phyloP scores from a whole-genome alignment of 2,797 vertebrate species.

The Sebastes hubbsi region DNA sequence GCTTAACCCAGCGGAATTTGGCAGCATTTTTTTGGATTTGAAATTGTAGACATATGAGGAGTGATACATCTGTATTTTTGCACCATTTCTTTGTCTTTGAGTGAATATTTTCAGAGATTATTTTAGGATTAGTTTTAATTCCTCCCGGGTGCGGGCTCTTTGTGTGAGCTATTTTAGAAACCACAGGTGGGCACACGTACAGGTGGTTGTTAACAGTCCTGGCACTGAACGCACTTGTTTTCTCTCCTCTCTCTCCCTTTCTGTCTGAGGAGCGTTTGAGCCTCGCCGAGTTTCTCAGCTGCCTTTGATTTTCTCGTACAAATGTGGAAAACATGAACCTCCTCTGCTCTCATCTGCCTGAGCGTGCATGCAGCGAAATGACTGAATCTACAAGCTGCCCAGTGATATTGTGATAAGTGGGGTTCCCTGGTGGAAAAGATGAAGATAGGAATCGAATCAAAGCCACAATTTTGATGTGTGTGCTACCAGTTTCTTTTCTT shows the following conservation, averaged over 20 bases:
- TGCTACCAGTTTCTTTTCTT: background rate
- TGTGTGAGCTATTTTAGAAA: slow-evolving; percentile 35
- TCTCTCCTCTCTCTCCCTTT: slow-evolving; percentile 16
- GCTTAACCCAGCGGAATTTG: background rate
- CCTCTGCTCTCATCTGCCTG: slow-evolving; percentile 43
- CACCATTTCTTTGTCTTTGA: background rate
- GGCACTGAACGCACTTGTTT: slow-evolving; percentile 43
- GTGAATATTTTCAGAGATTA: slow-evolving; percentile 16
- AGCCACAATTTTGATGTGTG: slow-evolving; percentile 26
- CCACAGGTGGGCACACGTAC: slow-evolving; percentile 55
- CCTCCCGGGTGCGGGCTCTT: slow-evolving; percentile 2
- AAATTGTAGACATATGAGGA: background rate
- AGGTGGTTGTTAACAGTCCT: slow-evolving; percentile 66
- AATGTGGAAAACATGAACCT: slow-evolving; percentile 51
- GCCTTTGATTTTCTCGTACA: slow-evolving; percentile 59
- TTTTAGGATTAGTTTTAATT: slow-evolving; percentile 43
- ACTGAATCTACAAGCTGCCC: slow-evolving; percentile 35
- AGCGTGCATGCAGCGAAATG: slow-evolving; percentile 5
- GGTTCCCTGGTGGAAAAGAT: slow-evolving; percentile 32
- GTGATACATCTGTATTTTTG: background rate
- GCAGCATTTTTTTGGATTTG: background rate
- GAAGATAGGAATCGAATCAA: slow-evolving; percentile 47
- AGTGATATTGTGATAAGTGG: slow-evolving; percentile 46
- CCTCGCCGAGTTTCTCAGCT: slow-evolving; percentile 42
- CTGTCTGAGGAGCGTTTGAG: slow-evolving; percentile 43